These are phyloP conservation scores for Agrenia bidenticulata DNA, from an alignment of 2,888 invertebrate species.

Conservation along the genomic window DNA sequence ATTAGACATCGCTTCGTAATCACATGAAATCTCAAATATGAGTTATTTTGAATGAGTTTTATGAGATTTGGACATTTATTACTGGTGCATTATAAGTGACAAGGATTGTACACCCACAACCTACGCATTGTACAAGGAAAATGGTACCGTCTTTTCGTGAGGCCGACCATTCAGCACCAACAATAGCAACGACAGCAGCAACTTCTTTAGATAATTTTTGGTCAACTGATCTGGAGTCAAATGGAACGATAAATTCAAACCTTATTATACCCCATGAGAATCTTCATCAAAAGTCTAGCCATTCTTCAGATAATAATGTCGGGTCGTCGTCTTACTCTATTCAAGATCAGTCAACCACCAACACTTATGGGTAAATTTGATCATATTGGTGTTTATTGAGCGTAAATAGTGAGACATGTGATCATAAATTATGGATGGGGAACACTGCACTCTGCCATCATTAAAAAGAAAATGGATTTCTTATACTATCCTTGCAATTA, in stretches of 20 bases:
- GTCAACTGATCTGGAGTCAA: slow-evolving; percentile 39
- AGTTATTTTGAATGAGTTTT: background rate
- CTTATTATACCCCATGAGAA: background rate
- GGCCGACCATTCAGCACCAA: slow-evolving; percentile 31
- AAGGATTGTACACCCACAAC: background rate
- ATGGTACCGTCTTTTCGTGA: slow-evolving; percentile 50
- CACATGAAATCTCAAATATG: no score
- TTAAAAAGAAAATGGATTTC: no score
- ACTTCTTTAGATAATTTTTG: slow-evolving; percentile 42
- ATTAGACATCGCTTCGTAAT: background rate
- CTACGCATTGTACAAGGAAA: slow-evolving; percentile 5
- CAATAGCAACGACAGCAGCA: slow-evolving; percentile 28
- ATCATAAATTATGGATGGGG: no score
- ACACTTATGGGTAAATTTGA: slow-evolving; percentile 30
- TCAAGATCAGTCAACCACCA: slow-evolving; percentile 25
- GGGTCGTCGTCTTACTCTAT: slow-evolving; percentile 11
- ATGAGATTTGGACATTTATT: slow-evolving; percentile 5
- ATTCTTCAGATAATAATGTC: slow-evolving; percentile 15
- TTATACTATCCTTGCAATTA: no score
- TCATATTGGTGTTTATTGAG: no score
- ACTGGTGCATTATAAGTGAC: background rate
- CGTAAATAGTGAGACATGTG: no score
- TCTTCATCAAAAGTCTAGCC: slow-evolving; percentile 23
- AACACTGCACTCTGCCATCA: no score
- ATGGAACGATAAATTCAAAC: background rate